phyloP scores from a whole-genome alignment of 2,888 invertebrate species.

The Dolomedes plantarius region DNA sequence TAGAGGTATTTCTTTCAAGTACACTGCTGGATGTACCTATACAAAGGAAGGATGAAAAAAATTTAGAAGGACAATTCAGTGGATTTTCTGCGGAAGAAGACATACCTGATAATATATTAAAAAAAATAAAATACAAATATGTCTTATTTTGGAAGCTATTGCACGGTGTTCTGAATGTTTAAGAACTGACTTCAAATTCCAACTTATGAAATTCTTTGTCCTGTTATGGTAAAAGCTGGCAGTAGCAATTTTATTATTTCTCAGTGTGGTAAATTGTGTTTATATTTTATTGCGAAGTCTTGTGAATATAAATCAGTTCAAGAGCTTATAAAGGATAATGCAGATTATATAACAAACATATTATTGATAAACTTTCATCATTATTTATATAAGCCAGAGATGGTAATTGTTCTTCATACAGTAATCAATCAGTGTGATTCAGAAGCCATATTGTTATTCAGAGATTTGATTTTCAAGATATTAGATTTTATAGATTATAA shows the following conservation, averaged over 20 bases:
- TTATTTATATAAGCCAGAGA: conserved; percentile 43
- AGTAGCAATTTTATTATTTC: conserved; percentile 33
- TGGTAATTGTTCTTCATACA: conserved; percentile 40
- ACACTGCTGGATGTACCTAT: background rate
- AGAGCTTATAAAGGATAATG: conserved; percentile 52
- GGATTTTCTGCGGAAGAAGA: background rate
- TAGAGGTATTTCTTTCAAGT: conserved; percentile 36
- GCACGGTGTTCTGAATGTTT: conserved; percentile 40
- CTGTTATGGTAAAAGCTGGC: conserved; percentile 53
- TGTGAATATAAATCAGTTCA: conserved; percentile 32
- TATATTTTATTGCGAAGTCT: conserved; percentile 27
- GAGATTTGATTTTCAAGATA: conserved; percentile 30
- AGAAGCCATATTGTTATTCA: conserved; percentile 26
- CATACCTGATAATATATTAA: background rate
- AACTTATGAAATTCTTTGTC: conserved; percentile 29
- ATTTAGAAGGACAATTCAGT: background rate
- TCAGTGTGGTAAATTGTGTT: conserved; percentile 33
- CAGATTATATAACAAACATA: conserved; percentile 51
- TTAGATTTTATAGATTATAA: conserved; percentile 38
- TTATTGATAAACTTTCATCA: conserved; percentile 47
- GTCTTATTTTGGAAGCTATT: conserved; percentile 43
- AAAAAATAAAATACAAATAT: conserved; percentile 30
- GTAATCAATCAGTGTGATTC: conserved; percentile 44
- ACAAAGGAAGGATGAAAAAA: background rate
- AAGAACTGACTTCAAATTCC: background rate